Conservation (phyloP, 2,797 vertebrate genomes). For the Amazona ochrocephala region DNA sequence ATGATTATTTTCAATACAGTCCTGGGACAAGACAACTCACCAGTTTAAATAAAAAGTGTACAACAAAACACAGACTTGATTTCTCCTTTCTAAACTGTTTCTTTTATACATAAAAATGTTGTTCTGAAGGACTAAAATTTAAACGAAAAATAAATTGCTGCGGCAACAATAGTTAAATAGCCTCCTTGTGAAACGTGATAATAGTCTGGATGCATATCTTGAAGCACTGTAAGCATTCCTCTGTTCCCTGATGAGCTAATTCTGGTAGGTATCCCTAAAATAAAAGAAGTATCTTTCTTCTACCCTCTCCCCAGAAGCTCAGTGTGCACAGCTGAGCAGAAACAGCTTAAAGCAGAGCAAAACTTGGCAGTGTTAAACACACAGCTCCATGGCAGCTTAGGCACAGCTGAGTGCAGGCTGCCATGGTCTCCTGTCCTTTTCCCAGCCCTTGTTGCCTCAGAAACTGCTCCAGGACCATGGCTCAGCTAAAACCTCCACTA, state of each 20-base stretch:
- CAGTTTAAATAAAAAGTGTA: not conserved
- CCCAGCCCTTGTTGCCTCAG: not conserved
- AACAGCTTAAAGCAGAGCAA: not conserved
- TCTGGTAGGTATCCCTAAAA: not conserved
- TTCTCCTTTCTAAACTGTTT: not conserved
- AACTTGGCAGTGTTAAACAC: not conserved
- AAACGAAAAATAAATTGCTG: not conserved
- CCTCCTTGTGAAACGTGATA: not conserved
- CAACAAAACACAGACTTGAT: not conserved
- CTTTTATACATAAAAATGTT: not conserved
- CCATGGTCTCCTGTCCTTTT: not conserved
- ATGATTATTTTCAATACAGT: not conserved
- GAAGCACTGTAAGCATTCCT: not conserved
- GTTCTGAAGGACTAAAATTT: not conserved
- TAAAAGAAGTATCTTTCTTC: not conserved
- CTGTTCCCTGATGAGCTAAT: not conserved
- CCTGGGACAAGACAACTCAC: not conserved
- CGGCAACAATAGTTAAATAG: not conserved
- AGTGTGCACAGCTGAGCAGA: not conserved
- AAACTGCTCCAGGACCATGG: not conserved
- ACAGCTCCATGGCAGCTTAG: not conserved
- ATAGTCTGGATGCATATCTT: not conserved
- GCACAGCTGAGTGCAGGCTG: not conserved
- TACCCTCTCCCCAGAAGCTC: not conserved
- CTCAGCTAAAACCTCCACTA: not conserved